Conservation (phyloP, 2,113 vertebrate species). For the Gorsachius goisagi region DNA sequence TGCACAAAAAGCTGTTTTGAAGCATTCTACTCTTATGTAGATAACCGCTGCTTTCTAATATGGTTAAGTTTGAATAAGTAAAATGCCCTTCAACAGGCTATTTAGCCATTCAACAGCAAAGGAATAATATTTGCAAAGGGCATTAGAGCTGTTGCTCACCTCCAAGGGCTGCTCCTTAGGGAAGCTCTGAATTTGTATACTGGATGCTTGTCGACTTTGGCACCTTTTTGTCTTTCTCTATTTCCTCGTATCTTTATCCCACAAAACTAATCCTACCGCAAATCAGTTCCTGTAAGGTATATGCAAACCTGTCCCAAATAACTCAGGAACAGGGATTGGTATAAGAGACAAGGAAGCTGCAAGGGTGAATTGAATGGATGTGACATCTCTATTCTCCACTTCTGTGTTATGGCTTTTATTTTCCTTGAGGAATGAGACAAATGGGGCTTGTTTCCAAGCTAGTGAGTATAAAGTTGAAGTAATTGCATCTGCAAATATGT, state of each 20-base stretch:
- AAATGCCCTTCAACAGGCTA: not conserved
- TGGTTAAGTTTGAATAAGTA: not conserved
- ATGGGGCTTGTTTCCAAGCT: conserved; percentile 52
- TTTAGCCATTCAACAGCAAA: not conserved
- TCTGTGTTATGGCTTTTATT: conserved; percentile 33
- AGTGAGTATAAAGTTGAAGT: conserved; percentile 56
- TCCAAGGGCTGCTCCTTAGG: not conserved
- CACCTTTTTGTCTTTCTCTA: not conserved
- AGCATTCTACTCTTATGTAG: not conserved
- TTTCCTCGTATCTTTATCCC: not conserved
- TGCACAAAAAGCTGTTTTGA: not conserved
- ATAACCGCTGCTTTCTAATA: not conserved
- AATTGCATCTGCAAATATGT: conserved; percentile 38
- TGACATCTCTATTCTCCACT: conserved; percentile 48
- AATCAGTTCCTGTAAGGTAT: not conserved
- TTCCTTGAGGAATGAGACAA: conserved; percentile 60
- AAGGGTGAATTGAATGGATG: conserved; percentile 39
- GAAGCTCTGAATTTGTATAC: not conserved
- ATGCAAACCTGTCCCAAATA: not conserved
- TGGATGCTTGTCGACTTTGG: not conserved
- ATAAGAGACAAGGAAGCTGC: not conserved
- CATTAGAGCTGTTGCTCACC: not conserved
- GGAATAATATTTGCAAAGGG: not conserved
- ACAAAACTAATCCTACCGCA: not conserved
- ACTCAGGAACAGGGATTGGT: not conserved